A percentile compares a stretch with the other conserved stretches of the same genome.
These are phyloP conservation scores for Desmodus rotundus DNA, from an alignment of 2,113 vertebrate genomes.

Conservation along the genomic window DNA sequence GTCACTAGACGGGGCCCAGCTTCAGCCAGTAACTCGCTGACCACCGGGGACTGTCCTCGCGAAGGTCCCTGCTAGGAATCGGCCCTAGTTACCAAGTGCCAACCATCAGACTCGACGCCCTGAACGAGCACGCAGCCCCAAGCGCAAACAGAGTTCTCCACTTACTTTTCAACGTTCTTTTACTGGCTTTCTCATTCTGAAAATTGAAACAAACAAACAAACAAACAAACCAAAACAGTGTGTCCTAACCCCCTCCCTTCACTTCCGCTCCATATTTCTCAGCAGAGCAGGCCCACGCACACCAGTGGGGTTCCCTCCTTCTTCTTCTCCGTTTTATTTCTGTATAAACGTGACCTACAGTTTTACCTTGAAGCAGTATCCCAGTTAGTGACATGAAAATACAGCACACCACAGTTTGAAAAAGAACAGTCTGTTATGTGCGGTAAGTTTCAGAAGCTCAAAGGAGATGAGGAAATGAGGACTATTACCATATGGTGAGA, in stretches of 20 bases:
- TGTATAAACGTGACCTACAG: neutral
- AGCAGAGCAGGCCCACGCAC: too few relatives aligned
- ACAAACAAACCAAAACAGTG: too few relatives aligned
- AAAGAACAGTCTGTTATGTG: neutral
- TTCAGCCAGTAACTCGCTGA: neutral
- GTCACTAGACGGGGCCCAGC: neutral
- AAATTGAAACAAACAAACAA: neutral
- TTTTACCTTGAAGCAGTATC: neutral
- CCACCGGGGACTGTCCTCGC: neutral
- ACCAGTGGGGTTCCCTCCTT: too few relatives aligned
- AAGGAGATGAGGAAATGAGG: neutral
- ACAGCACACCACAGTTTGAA: neutral
- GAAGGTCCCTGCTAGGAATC: neutral
- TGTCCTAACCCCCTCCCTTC: neutral
- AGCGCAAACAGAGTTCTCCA: neutral
- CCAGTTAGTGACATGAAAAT: neutral
- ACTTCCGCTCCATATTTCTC: neutral
- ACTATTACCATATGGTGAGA: neutral
- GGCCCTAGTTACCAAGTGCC: neutral
- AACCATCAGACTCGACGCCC: neutral
- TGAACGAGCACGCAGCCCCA: neutral
- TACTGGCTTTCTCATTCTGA: neutral
- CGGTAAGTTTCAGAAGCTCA: neutral
- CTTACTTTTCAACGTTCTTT: neutral
- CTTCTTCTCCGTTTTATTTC: neutral